Percentiles rank a stretch among this genome's conserved stretches.
Evolutionary conservation across 2,113 vertebrate genomes (phyloP).

Genomic region (Chascanopsetta lugubris): DNA sequence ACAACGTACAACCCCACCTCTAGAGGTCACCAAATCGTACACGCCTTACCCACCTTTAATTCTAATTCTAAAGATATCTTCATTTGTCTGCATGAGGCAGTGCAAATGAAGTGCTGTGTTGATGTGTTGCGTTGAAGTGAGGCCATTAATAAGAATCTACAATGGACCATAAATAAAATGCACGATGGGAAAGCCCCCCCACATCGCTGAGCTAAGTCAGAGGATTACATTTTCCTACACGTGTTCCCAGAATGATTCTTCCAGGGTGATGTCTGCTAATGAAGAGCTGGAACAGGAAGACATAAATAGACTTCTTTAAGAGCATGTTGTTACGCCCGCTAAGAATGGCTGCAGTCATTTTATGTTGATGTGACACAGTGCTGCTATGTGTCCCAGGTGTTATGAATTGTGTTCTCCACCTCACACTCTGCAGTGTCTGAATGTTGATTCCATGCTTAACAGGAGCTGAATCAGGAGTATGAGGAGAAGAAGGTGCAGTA

Average conservation of each 20-base stretch:
- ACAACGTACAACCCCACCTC: too few relatives aligned
- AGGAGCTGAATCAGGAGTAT: constrained; percentile 91
- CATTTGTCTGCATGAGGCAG: constrained; percentile 4
- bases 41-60: too few relatives aligned
- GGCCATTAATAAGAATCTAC: constrained; percentile 63
- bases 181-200: constrained; percentile 61
- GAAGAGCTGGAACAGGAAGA: constrained; percentile 62
- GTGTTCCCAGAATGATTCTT: constrained; percentile 64
- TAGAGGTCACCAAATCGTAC: too few relatives aligned
- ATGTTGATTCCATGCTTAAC: constrained; percentile 49
- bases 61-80: too few relatives aligned
- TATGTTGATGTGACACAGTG: constrained; percentile 28
- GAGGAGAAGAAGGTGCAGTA: constrained; percentile 94
- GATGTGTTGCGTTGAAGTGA: constrained; percentile 16
- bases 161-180: constrained; percentile 64
- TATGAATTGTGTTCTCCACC: constrained; percentile 24
- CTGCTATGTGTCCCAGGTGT: neutral
- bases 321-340: constrained; percentile 49
- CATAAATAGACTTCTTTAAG: constrained; percentile 67
- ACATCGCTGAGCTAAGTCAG: constrained; percentile 45
- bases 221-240: constrained; percentile 75
- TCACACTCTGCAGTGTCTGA: constrained; percentile 24
- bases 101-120: constrained; percentile 9
- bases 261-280: constrained; percentile 57
- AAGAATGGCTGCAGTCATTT: constrained; percentile 33